A percentile compares a stretch with the other conserved stretches of the same genome.
These are phyloP conservation scores for Heteromormyrus szaboi DNA, from an alignment of 2,797 vertebrate species.

Conservation along the genomic window DNA sequence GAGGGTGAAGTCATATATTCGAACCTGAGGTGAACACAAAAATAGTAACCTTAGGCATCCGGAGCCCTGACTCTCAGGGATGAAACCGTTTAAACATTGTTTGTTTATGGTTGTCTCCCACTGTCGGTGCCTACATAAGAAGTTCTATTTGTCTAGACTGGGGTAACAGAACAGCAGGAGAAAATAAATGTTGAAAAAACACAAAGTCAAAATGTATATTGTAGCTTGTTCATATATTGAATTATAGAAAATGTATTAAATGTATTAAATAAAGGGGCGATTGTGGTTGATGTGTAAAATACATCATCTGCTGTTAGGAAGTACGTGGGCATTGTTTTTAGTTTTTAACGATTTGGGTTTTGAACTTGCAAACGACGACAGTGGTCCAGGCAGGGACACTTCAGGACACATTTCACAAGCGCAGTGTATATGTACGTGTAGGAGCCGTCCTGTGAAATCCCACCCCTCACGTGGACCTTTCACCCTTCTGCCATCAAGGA, in stretches of 20 bases:
- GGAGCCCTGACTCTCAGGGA: neutral
- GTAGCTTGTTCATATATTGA: neutral
- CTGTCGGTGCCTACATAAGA: neutral
- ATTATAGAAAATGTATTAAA: neutral
- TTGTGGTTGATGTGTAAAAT: neutral
- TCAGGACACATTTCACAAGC: neutral
- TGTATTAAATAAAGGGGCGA: neutral
- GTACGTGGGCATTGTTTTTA: neutral
- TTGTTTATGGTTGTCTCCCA: neutral
- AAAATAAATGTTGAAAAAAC: neutral
- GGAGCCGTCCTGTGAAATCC: too few species aligned
- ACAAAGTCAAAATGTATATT: neutral
- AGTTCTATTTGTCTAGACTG: neutral
- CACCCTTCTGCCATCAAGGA: neutral
- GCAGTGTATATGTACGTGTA: neutral
- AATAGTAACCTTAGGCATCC: neutral
- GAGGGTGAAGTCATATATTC: neutral
- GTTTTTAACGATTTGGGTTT: neutral
- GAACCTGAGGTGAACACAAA: neutral
- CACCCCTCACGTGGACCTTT: neutral
- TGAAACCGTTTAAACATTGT: neutral
- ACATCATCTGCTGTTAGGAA: neutral
- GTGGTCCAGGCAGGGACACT: neutral
- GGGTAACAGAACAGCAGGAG: neutral
- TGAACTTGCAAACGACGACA: neutral